Base-by-base conservation (phyloP, 2,888 invertebrate genomes). In the Andrena hattorfiana region DNA sequence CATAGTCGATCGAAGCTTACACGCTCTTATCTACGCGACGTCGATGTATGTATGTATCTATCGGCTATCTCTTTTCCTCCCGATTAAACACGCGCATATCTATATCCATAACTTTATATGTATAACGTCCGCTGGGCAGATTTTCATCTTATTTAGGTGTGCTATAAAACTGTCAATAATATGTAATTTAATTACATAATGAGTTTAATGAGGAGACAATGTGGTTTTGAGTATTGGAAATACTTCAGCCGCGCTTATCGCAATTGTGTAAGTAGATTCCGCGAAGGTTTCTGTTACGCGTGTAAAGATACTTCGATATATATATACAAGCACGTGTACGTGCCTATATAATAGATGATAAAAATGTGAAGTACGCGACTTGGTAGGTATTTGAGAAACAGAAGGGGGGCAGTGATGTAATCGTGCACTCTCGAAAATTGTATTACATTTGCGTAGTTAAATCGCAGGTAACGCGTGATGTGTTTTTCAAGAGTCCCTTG, bases 161-260 rank as follows among this genome's bases (percentile, higher is more conserved):
- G 16, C 20, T 32, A 35, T 23, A 59, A 73, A 69, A 63, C 4
- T 5, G 8, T 2, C 51, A 32, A 32, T 68, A n/a, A n/a, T 54
- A 26, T 32, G 56, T 56, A 69, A n/a, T 28, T 70, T 63, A 77
- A 74, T 81, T 86, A 79, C 63, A 72, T 78, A 84, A 81, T 67
- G 1, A 26, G 67, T n/a, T n/a, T n/a, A n/a, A n/a, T n/a, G n/a
- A n/a, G 54, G 64, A 62, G 67, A 59, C 35, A 64, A 2, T n/a
- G n/a, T 56, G 51, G 67, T 70, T 60, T 69, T 32, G n/a, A 78
- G 56, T 71, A 77, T 86, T 56, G 48, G 26, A 20, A 77, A 81
- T 83, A 54, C 48, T 71, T 77, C 28, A 69, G 13, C 66, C 30
- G 5, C 20, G 64, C 75, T 86, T 82, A 88, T 85, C 83, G 48